These are phyloP conservation scores for Struthio camelus DNA, from an alignment of 2,113 vertebrate species.

Conservation along the genomic window DNA sequence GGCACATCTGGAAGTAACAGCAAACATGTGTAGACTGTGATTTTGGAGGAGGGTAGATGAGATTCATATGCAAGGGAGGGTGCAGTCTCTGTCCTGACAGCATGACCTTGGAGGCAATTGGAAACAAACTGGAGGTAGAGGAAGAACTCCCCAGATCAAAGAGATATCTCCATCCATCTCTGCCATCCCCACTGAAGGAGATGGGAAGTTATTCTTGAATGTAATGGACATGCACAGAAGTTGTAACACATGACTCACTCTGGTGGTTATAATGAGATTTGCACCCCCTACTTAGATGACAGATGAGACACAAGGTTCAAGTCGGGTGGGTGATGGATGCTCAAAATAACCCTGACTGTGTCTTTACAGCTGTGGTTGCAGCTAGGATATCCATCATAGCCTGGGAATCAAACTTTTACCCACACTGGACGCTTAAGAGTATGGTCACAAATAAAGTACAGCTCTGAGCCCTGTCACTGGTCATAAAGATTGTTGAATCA, in stretches of 20 bases:
- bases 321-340: slow-evolving; percentile 11
- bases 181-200: neutral
- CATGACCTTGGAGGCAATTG: slow-evolving; percentile 9
- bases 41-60: slow-evolving; percentile 18
- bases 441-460: neutral
- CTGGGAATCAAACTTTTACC: neutral
- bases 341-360: slow-evolving; percentile 26
- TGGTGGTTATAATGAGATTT: slow-evolving; percentile 58
- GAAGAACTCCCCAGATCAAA: slow-evolving; percentile 35
- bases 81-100: neutral
- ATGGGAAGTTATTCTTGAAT: slow-evolving; percentile 5
- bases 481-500: neutral
- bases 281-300: slow-evolving; percentile 12
- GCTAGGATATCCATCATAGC: slow-evolving; percentile 11
- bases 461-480: neutral
- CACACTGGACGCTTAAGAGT: neutral
- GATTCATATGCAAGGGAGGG: slow-evolving; percentile 3
- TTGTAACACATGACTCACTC: slow-evolving; percentile 50
- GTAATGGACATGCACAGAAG: neutral
- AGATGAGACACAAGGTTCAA: slow-evolving; percentile 23
- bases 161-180: slow-evolving; percentile 19
- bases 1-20: slow-evolving; percentile 68
- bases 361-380: slow-evolving; percentile 43
- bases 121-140: slow-evolving; percentile 21
- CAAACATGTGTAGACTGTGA: slow-evolving; percentile 50